Evolutionary conservation across 23 tunicate genomes (phyloP), one percentile per base, ranked within the genome.

Genomic region (Trididemnum clinides): DNA sequence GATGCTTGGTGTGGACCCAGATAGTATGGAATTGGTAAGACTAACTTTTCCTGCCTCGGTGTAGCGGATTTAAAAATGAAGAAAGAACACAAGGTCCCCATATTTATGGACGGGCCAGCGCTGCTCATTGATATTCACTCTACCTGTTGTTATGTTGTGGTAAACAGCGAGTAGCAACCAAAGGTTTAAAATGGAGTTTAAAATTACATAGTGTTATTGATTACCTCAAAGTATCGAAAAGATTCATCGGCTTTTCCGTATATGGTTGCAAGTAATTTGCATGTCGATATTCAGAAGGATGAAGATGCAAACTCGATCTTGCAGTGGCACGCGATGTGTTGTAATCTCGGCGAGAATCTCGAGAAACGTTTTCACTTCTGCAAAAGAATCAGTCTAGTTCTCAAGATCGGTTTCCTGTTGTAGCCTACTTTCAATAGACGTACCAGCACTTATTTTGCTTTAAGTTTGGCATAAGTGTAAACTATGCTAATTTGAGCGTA

Each of bases 181-280:
- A n/a, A n/a, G n/a, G 54, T 44, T 44, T 44, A 44, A 10, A 44
- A 44, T 44, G 15, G 54, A 10, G 15, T 44, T 44, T 10, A 10
- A 10, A 10, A 44, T 44, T 44, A 7, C 15, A 7, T 44, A 44
- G 10, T 44, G 10, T 44, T 59, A 26, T 21, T 21, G 12, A 36
- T 66, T 51, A 92, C 97, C 97, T 87, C 91, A 92, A 83, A 37
- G 97, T 82, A 32, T 92, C 97, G 57, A 92, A 92, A 0, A 92
- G 31, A 33, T 82, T 88, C 80, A 92, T 58, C 0, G 97, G 97
- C 65, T 85, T 77, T 15, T 92, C 97, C 23, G 64, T 73, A 39
- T 81, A 91, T 21, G 77, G 37, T 23, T 28, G 34, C 2, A 63
- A 20, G 18, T 30, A 39, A 69, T 22, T 35, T 50, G 77, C 64